A percentile compares a stretch with the other conserved stretches of the same genome.
Evolutionary conservation across 2,888 invertebrate genomes (phyloP).

Genomic region (Caenorhabditis sp.): DNA sequence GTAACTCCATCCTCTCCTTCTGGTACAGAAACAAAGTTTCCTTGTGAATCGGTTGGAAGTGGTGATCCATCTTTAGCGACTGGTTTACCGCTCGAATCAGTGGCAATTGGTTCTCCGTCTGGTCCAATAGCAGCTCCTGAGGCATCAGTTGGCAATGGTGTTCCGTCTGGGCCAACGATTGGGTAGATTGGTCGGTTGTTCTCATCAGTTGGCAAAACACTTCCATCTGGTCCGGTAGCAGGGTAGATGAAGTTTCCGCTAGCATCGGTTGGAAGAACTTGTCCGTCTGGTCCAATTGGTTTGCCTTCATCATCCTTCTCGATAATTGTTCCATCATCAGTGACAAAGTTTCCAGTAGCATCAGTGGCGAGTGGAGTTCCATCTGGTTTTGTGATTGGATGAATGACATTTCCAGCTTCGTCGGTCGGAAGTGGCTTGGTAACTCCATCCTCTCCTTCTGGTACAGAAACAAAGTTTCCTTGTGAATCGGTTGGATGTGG

Average conservation of each 20-base stretch:
- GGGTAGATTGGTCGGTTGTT: constrained; percentile 34
- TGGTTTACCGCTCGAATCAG: constrained; percentile 34
- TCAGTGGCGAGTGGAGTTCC: constrained; percentile 30
- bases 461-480: constrained; percentile 23
- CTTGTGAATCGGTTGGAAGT: constrained; percentile 24
- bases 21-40: constrained; percentile 15
- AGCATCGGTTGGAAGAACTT: constrained; percentile 17
- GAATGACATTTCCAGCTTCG: constrained; percentile 13
- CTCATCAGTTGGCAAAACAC: constrained; percentile 38
- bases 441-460: constrained; percentile 25
- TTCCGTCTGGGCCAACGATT: constrained; percentile 38
- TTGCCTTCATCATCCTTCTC: constrained; percentile 25
- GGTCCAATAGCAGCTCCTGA: constrained; percentile 37
- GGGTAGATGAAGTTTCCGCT: constrained; percentile 33
- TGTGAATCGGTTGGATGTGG: constrained; percentile 25
- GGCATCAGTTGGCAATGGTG: constrained; percentile 37
- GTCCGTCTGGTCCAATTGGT: constrained; percentile 42
- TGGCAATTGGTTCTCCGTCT: constrained; percentile 40
- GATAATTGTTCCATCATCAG: constrained; percentile 14
- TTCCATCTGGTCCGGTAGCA: constrained; percentile 31
- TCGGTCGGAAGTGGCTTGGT: constrained; percentile 35
- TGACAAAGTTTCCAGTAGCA: constrained; percentile 23
- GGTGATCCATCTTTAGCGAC: constrained; percentile 28
- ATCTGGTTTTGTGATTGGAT: constrained; percentile 43
- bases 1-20: constrained; percentile 5